These are phyloP conservation scores for Platygyra sinensis DNA, from an alignment of 64 coral and sea anemone species.

Conservation along the genomic window DNA sequence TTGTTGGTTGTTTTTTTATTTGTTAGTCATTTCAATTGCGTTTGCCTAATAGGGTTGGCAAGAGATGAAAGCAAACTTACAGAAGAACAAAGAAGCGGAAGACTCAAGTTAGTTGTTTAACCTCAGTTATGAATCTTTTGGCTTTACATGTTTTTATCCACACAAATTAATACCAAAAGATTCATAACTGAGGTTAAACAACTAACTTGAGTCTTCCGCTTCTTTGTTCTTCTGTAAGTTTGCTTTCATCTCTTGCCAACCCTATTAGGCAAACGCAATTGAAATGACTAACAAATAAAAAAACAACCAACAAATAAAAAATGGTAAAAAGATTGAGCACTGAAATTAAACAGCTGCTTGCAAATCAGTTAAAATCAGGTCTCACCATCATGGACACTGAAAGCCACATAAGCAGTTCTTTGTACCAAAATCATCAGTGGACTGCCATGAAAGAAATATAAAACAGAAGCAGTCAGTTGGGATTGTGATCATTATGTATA, in stretches of 20 bases:
- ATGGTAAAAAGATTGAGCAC: neutral
- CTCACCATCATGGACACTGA: constrained; percentile 90
- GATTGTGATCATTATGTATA: neutral
- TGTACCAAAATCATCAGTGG: constrained; percentile 85
- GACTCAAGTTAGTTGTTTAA: constrained; percentile 47
- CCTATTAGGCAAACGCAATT: constrained; percentile 32
- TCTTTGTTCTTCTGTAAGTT: neutral
- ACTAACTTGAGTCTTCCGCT: neutral
- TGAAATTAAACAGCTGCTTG: too few relatives aligned
- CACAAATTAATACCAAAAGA: too few relatives aligned
- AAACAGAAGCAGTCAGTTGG: neutral
- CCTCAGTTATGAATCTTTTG: too few relatives aligned
- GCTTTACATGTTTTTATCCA: too few relatives aligned
- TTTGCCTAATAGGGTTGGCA: constrained; percentile 47
- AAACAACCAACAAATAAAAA: too few relatives aligned
- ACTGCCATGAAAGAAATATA: constrained; percentile 34
- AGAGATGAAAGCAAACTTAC: constrained; percentile 63
- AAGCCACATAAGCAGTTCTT: constrained; percentile 79
- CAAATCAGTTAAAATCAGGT: neutral
- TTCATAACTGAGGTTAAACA: neutral
- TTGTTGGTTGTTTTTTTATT: neutral
- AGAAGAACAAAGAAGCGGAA: constrained; percentile 67
- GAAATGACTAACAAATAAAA: neutral
- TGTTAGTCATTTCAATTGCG: too few relatives aligned
- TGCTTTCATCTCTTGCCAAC: constrained; percentile 45